Conservation (phyloP, 2,888 invertebrate species). For the Phoronis australis region DNA sequence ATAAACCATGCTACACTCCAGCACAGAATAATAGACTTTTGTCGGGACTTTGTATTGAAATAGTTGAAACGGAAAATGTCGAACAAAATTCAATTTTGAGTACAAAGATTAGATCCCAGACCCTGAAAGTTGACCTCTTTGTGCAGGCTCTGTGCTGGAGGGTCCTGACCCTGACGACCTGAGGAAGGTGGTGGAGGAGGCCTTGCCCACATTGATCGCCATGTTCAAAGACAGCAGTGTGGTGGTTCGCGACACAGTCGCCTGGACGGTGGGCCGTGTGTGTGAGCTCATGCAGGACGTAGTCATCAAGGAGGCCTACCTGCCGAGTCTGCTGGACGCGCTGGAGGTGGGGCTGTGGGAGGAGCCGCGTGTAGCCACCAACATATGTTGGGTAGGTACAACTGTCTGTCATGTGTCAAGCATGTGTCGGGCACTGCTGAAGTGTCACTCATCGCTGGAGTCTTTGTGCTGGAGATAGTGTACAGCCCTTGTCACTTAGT, state of each 20-base stretch:
- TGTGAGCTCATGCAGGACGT: conserved; percentile 96
- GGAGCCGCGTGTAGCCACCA: conserved; percentile 91
- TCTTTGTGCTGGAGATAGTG: too few relatives aligned
- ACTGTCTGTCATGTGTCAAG: background rate
- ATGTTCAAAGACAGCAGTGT: conserved; percentile 92
- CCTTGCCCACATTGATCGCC: conserved; percentile 91
- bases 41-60: too few relatives aligned
- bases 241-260: conserved; percentile 91
- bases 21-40: too few relatives aligned
- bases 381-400: conserved; percentile 85
- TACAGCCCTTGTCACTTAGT: too few relatives aligned
- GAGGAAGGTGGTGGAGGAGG: conserved; percentile 90
- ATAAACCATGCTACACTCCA: too few relatives aligned
- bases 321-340: conserved; percentile 64
- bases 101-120: too few relatives aligned
- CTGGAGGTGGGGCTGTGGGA: conserved; percentile 71
- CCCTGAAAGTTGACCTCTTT: too few relatives aligned
- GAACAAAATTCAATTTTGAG: too few relatives aligned
- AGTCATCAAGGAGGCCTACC: conserved; percentile 74
- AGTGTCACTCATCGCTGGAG: background rate
- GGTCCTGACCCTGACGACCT: conserved; percentile 82
- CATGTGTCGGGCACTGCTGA: too few relatives aligned
- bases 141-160: conserved; percentile 68
- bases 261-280: conserved; percentile 97
- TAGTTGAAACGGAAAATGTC: too few relatives aligned